phyloP scores from a whole-genome alignment of 2,113 vertebrate genomes.

The Mastomys natalensis region DNA sequence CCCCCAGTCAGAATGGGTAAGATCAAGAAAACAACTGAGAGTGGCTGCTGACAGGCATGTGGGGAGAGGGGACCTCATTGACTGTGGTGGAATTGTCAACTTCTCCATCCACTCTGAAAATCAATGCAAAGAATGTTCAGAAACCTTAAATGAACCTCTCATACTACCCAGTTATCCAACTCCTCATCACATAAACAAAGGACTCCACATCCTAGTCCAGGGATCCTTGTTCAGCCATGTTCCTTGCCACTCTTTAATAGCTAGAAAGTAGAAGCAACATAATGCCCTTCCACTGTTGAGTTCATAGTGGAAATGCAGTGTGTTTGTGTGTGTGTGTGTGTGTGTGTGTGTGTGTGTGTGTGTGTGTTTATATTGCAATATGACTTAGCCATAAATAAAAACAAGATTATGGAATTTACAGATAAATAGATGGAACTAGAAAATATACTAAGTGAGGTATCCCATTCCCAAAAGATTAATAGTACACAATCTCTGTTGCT shows the following conservation, averaged over 20 bases:
- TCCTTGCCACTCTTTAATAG: not conserved
- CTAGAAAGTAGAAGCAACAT: not conserved
- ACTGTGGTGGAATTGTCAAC: not conserved
- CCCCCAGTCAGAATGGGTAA: not conserved
- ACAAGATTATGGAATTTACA: not conserved
- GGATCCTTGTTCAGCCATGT: not conserved
- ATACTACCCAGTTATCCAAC: not conserved
- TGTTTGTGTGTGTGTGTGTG: no score
- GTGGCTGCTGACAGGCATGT: not conserved
- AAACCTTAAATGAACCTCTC: not conserved
- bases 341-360: no score
- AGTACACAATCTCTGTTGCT: not conserved
- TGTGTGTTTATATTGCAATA: not conserved
- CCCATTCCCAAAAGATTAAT: not conserved
- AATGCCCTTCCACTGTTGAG: not conserved
- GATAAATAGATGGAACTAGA: not conserved
- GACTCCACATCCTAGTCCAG: not conserved
- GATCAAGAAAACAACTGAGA: not conserved
- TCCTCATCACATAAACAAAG: not conserved
- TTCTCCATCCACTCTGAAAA: not conserved
- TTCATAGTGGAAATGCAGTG: not conserved
- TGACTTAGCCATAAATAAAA: not conserved
- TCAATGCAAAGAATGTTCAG: not conserved
- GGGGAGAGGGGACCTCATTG: not conserved
- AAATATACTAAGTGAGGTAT: not conserved